Conservation (phyloP, 2,888 invertebrate species). For the Calameuta filiformis region DNA sequence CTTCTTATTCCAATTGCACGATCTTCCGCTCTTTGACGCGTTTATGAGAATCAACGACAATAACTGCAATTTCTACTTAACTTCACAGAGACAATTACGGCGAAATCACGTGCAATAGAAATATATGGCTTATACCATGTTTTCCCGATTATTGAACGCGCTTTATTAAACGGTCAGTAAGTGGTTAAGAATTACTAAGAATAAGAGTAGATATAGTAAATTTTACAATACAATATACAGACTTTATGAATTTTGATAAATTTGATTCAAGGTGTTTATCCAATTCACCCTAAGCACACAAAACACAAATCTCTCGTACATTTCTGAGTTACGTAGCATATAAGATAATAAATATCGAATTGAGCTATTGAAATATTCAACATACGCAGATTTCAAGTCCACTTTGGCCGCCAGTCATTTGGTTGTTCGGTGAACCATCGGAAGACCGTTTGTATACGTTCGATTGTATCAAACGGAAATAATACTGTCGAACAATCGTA, state of each 20-base stretch:
- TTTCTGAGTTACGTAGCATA: background rate
- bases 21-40: background rate
- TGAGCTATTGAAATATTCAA: constrained; percentile 4
- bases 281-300: background rate
- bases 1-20: background rate
- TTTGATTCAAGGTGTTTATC: background rate
- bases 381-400: constrained; percentile 21
- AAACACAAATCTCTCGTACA: background rate
- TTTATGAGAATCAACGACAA: background rate
- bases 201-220: too few relatives aligned
- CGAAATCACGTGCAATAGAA: background rate
- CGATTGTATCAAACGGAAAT: constrained; percentile 15
- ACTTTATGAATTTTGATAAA: background rate
- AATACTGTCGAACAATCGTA: background rate
- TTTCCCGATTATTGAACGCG: background rate
- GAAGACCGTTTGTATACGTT: constrained; percentile 6
- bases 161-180: background rate
- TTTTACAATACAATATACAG: background rate
- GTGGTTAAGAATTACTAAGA: background rate
- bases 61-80: background rate
- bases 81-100: background rate
- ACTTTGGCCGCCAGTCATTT: constrained; percentile 18
- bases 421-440: constrained; percentile 4
- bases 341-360: background rate
- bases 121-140: background rate